These are phyloP conservation scores for Piezodorus guildinii DNA, from an alignment of 1,140 invertebrate species.

Conservation along the genomic window DNA sequence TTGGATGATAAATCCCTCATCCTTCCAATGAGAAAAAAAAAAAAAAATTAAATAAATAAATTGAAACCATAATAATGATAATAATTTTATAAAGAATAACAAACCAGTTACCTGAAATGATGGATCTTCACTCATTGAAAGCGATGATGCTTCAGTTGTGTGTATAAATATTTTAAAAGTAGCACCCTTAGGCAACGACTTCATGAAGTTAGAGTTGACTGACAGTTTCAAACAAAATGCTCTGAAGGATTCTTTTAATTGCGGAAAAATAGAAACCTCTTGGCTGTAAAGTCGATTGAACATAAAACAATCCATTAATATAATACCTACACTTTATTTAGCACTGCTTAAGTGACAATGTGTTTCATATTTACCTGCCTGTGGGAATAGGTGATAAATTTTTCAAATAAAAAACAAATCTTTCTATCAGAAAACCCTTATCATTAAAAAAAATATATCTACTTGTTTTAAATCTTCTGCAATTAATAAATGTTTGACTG, in stretches of 20 bases:
- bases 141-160: constrained; percentile 42
- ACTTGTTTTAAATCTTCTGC: constrained; percentile 33
- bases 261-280: constrained; percentile 44
- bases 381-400: constrained; percentile 16
- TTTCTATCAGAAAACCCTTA: constrained; percentile 35
- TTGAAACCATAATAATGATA: too few relatives aligned
- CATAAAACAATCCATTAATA: not conserved
- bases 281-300: not conserved
- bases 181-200: constrained; percentile 37
- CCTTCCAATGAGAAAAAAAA: too few relatives aligned
- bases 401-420: constrained; percentile 43
- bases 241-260: constrained; percentile 44
- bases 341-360: constrained; percentile 2
- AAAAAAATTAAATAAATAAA: too few relatives aligned
- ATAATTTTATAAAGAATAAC: too few relatives aligned
- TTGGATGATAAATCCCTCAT: too few relatives aligned
- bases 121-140: constrained; percentile 28
- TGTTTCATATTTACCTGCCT: not conserved
- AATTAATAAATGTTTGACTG: constrained; percentile 36
- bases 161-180: constrained; percentile 44
- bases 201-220: constrained; percentile 36
- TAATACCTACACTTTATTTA: not conserved
- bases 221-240: constrained; percentile 44
- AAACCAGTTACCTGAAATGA: constrained; percentile 13
- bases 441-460: constrained; percentile 35